These are phyloP conservation scores for Bovichtus diacanthus DNA, from an alignment of 2,797 vertebrate species.

Conservation along the genomic window DNA sequence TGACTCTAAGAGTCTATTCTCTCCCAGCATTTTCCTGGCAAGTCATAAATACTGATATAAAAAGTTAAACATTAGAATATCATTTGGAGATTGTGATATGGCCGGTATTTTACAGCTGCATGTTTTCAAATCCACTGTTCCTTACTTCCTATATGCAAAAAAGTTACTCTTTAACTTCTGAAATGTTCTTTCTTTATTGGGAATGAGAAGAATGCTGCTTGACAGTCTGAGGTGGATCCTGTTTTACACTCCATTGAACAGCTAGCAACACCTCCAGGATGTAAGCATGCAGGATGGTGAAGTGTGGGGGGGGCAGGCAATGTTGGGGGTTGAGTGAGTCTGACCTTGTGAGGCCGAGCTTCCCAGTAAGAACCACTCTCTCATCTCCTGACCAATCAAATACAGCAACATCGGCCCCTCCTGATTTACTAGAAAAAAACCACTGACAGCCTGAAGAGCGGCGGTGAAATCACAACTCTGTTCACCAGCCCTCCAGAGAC, in stretches of 20 bases:
- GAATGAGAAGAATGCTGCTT: slow-evolving; percentile 67
- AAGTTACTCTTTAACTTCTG: slow-evolving; percentile 70
- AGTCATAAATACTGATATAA: slow-evolving; percentile 7
- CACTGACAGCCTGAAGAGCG: slow-evolving; percentile 58
- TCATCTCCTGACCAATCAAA: slow-evolving; percentile 53
- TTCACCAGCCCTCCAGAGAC: slow-evolving; percentile 61
- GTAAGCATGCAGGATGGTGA: slow-evolving; percentile 6
- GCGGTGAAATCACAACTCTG: slow-evolving; percentile 60
- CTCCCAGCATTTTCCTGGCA: not conserved
- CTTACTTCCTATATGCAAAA: not conserved
- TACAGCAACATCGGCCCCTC: slow-evolving; percentile 43
- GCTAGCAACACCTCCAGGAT: slow-evolving; percentile 36
- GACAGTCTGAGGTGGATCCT: slow-evolving; percentile 66
- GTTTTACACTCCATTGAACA: slow-evolving; percentile 62
- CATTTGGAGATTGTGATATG: not conserved
- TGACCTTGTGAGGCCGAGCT: slow-evolving; percentile 68
- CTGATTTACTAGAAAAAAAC: slow-evolving; percentile 70
- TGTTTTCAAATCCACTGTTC: not conserved
- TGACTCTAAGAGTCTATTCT: slow-evolving; percentile 5
- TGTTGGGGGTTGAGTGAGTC: slow-evolving; percentile 31
- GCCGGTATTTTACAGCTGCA: not conserved
- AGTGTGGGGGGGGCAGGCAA: not conserved
- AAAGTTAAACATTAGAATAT: not conserved
- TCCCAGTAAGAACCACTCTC: slow-evolving; percentile 49
- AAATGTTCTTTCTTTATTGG: slow-evolving; percentile 40